A percentile compares a stretch with the other conserved stretches of the same genome.
Evolutionary conservation across 2,888 invertebrate genomes (phyloP).

Genomic region (Himalopsyche tibetana): DNA sequence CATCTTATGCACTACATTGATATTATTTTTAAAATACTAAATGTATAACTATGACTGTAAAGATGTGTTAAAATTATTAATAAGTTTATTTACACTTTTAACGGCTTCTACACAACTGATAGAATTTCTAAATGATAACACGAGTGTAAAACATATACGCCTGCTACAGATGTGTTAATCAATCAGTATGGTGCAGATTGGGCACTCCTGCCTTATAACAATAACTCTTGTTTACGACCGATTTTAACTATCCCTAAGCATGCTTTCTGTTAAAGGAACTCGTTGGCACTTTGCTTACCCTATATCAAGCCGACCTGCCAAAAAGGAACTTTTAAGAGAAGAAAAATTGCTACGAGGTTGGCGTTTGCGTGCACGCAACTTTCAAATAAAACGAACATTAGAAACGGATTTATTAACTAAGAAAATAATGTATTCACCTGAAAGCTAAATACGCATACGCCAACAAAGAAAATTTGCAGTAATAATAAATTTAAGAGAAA

Average conservation of each 20-base stretch:
- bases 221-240: constrained; percentile 61
- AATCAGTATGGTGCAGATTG: background rate
- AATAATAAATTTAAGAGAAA: background rate
- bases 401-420: constrained; percentile 31
- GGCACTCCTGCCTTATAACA: constrained; percentile 51
- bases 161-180: background rate
- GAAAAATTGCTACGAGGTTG: constrained; percentile 20
- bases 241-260: constrained; percentile 56
- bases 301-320: constrained; percentile 39
- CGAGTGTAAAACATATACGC: background rate
- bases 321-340: constrained; percentile 36
- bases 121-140: too few species aligned
- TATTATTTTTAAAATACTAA: too few species aligned
- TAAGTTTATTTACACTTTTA: too few species aligned
- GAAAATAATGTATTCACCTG: constrained; percentile 23
- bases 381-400: constrained; percentile 40
- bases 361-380: constrained; percentile 5
- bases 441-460: constrained; percentile 27
- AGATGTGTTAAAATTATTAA: too few species aligned
- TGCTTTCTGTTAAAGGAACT: constrained; percentile 13
- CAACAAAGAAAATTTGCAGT: constrained; percentile 13
- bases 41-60: too few species aligned
- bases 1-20: too few species aligned
- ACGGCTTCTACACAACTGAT: too few species aligned
- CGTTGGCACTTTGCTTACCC: constrained; percentile 39